Evolutionary conservation across 1,140 invertebrate genomes (phyloP).

Genomic region (Pantala flavescens): DNA sequence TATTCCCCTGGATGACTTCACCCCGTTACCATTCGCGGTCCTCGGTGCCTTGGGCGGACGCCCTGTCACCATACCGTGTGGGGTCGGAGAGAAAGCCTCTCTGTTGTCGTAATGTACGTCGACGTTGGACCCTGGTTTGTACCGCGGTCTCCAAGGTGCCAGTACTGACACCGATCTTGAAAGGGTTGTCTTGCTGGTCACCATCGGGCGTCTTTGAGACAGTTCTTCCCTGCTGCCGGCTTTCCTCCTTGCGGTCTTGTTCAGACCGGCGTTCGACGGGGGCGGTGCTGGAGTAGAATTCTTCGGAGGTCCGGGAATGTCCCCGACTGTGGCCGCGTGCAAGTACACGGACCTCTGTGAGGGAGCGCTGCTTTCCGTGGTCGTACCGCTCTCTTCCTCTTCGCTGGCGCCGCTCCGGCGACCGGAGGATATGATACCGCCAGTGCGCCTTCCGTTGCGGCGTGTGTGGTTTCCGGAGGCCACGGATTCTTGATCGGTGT

Average conservation of each 20-base stretch:
- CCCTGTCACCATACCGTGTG: slow-evolving; percentile 2
- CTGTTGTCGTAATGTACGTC: slow-evolving; percentile 60
- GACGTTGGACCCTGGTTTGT: slow-evolving; percentile 51
- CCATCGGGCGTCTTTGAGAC: slow-evolving; percentile 40
- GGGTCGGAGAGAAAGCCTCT: slow-evolving; percentile 12
- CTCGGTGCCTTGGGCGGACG: slow-evolving; percentile 22
- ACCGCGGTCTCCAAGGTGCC: slow-evolving; percentile 68
- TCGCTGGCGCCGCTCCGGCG: neutral
- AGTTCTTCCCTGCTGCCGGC: slow-evolving; percentile 56
- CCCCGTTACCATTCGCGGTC: slow-evolving; percentile 17
- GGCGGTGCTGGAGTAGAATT: slow-evolving; percentile 29
- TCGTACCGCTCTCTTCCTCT: slow-evolving; percentile 50
- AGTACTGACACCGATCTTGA: slow-evolving; percentile 71
- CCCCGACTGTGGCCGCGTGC: slow-evolving; percentile 69
- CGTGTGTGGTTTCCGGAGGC: slow-evolving; percentile 15
- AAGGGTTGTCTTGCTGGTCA: slow-evolving; percentile 59
- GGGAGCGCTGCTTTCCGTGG: slow-evolving; percentile 66
- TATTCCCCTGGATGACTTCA: slow-evolving; percentile 14
- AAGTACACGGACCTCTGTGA: slow-evolving; percentile 69
- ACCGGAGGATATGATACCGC: slow-evolving; percentile 12
- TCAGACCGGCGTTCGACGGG: slow-evolving; percentile 36
- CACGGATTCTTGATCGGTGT: slow-evolving; percentile 55
- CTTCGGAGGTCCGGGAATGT: slow-evolving; percentile 48
- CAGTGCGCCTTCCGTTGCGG: neutral
- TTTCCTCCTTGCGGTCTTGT: neutral